Base-by-base conservation (phyloP, 2,888 invertebrate species). In the Sinelater perroti region DNA sequence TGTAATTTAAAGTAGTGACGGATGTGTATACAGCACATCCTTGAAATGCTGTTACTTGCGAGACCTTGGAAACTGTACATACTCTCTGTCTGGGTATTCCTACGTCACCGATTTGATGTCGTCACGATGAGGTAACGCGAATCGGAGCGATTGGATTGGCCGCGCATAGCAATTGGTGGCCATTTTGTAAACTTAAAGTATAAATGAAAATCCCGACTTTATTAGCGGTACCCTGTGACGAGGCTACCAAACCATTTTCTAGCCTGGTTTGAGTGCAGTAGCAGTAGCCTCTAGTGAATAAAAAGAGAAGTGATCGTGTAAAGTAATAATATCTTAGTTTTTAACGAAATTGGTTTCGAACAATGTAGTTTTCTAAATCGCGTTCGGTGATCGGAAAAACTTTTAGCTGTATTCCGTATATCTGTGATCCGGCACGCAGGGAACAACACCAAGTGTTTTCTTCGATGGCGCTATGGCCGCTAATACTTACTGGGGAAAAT, bases 151-250 rank as follows among this genome's bases (percentile, higher is more conserved):
- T 62, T 51, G 65, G 71, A 81, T 81, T 81, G 81, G 81, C 71
- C 56, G 68, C 68, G 57, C 67, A 57, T 53, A 44, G 64, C 63
- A 65, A 67, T 67, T 76, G 80, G 83, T 83, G 81, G 85, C 86
- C 86, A 86, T 86, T 82, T 86, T 85, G 83, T 82, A 83, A 85
- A 85, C 83, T 81, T 84, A 83, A 83, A 82, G 83, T 72, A 74
- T 70, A 47, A 54, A 70, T 68, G 72, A 70, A 72, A 70, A 73
- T 71, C 65, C 64, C 61, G 68, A 71, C 61, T 64, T 67, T 67
- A 68, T 64, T 66, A 64, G 62, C 40, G 61, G 44, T 55, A 61
- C 72, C 71, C 59, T 80, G 68, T 80, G 80, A 80, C 80, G 84
- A 84, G 85, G 83, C 83, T 84, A 83, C 80, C 81, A 79, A 80